Evolutionary conservation across 2,888 invertebrate species (phyloP), one percentile per base, ranked within the genome.

Genomic region (Creontiades dilutus): DNA sequence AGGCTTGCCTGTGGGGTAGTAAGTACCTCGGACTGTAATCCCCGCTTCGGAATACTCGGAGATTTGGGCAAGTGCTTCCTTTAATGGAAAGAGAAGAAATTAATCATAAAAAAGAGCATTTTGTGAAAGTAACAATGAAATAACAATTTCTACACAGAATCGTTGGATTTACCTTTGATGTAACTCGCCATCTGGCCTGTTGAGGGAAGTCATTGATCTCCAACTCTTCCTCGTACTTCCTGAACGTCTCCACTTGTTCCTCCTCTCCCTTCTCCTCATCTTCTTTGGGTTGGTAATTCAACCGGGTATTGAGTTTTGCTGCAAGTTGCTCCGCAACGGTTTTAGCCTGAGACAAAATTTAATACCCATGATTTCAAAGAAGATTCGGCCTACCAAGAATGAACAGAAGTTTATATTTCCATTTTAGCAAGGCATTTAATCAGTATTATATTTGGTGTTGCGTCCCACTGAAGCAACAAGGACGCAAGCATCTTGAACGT

Each of bases 141-240:
- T 37, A 37, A 7, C 2, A 37, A 37, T 37, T 37, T 37, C 2
- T 37, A 7, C 7, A 4, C 37, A 37, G 37, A 37, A 4, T 4
- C 2, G 75, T 28, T 46, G n/a, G 19, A 46, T 52, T 85, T 7
- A 96, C 96, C 95, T 98, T 99, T 92, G 98, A 98, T 7, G 99
- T 99, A 90, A 99, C 98, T 92, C 98, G 95, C 98, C 99, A 99
- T 90, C 99, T 95, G 0, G 99, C 99, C 93, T 99, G 99, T 93
- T 99, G 99, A 47, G 99, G 99, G 94, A 99, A 99, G 94, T 99
- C 99, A 93, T 99, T 99, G 93, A 99, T 99, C 94, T 99, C 99
- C 92, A 99, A 94, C 93, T 99, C 99, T 92, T 99, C 99, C 93
- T 99, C 99, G 93, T 98, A 99, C 93, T 99, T 98, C 91, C 96